Percentiles rank a stretch among this genome's conserved stretches.
Evolutionary conservation across 2,888 invertebrate genomes (phyloP).

Genomic region (Hypolimnas misippus): DNA sequence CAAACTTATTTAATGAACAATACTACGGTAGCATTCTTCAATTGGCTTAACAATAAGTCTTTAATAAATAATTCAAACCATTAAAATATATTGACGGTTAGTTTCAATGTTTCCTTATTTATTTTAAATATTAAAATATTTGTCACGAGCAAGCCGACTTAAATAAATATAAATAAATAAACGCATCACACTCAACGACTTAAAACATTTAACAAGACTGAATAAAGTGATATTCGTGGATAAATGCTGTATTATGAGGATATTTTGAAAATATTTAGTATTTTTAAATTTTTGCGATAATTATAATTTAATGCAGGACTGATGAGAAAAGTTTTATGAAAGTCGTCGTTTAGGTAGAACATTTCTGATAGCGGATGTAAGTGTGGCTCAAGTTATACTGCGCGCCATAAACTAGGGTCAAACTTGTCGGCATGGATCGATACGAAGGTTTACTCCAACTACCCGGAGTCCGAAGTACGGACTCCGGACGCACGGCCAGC

Average conservation of each 20-base stretch:
- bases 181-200: too few relatives aligned
- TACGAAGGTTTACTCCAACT: conserved; percentile 67
- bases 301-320: too few relatives aligned
- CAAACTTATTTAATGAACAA: background rate
- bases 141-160: background rate
- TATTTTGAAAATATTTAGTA: background rate
- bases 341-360: conserved; percentile 48
- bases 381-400: conserved; percentile 66
- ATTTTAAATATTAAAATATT: conserved; percentile 1
- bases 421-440: conserved; percentile 73
- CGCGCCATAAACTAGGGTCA: conserved; percentile 73
- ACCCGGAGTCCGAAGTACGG: conserved; percentile 50
- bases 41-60: background rate
- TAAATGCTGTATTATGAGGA: too few relatives aligned
- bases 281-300: conserved; percentile 8
- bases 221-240: too few relatives aligned
- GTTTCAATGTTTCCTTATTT: background rate
- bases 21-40: background rate
- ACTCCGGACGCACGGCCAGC: conserved; percentile 59
- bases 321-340: conserved; percentile 31
- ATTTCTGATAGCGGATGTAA: conserved; percentile 53
- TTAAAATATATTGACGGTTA: background rate
- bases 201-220: too few relatives aligned
- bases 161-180: background rate
- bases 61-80: background rate